phyloP scores from a whole-genome alignment of 2,113 vertebrate species.

The Ochotona curzoniae region DNA sequence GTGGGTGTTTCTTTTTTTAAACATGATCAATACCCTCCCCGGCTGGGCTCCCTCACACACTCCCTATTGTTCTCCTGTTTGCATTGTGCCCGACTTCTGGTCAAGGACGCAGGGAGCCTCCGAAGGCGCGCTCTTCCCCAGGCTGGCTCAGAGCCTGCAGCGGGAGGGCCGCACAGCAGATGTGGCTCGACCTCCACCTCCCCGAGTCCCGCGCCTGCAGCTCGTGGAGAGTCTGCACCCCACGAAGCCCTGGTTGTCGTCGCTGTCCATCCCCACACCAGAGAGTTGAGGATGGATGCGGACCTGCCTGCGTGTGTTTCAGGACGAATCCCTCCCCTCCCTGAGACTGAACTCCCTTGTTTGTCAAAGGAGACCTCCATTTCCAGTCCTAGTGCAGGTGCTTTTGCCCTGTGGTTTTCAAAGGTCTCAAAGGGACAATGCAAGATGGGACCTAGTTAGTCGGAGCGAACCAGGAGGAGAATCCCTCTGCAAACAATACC shows the following conservation, averaged over 20 bases:
- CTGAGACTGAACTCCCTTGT: background rate
- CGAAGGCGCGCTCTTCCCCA: background rate
- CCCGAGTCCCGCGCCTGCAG: background rate
- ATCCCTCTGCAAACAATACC: rapidly evolving
- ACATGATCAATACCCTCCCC: slow-evolving; percentile 63
- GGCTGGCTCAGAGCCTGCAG: slow-evolving; percentile 46
- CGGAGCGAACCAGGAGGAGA: background rate
- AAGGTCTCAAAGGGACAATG: background rate
- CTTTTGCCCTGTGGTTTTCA: background rate
- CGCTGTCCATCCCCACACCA: no score
- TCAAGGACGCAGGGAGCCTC: slow-evolving; percentile 60
- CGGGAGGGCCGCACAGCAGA: background rate
- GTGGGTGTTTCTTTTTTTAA: slow-evolving; percentile 68
- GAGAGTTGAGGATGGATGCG: background rate
- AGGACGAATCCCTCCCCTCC: background rate
- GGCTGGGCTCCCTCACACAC: background rate
- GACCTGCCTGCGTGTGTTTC: background rate
- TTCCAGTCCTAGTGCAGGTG: background rate
- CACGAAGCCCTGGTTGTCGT: no score
- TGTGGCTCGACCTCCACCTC: rapidly evolving
- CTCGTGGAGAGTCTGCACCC: background rate
- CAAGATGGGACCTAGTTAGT: background rate
- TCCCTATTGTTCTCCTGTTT: slow-evolving; percentile 29
- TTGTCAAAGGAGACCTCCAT: background rate
- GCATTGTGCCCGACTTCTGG: background rate